Evolutionary conservation across 2,888 invertebrate genomes (phyloP).

Genomic region (Drosophila conformis): DNA sequence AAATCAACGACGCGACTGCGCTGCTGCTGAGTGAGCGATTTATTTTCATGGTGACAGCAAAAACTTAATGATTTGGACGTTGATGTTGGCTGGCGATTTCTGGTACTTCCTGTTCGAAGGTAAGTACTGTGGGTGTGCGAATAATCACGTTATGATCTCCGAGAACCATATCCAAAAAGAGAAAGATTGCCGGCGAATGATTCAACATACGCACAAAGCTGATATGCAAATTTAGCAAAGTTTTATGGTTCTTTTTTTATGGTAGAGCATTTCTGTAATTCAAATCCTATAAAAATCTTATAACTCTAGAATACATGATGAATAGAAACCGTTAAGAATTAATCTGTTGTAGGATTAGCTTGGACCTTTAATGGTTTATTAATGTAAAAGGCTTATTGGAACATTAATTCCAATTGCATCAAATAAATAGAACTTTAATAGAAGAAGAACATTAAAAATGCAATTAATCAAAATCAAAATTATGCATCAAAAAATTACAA

Average conservation of each 20-base stretch:
- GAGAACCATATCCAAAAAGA: constrained; percentile 49
- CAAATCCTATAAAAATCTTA: constrained; percentile 3
- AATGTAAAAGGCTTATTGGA: neutral
- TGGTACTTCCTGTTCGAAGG: constrained; percentile 71
- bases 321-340: neutral
- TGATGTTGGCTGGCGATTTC: constrained; percentile 58
- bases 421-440: neutral
- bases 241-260: constrained; percentile 38
- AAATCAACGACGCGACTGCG: constrained; percentile 51
- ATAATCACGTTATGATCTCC: constrained; percentile 40
- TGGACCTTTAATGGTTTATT: neutral
- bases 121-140: constrained; percentile 73
- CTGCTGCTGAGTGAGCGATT: constrained; percentile 51
- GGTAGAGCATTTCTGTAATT: constrained; percentile 11
- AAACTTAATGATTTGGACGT: constrained; percentile 51
- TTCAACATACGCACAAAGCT: constrained; percentile 1
- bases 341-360: neutral
- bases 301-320: neutral
- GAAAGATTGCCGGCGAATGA: constrained; percentile 55
- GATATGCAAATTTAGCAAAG: constrained; percentile 25
- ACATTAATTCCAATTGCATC: neutral
- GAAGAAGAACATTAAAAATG: neutral
- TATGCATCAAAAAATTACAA: neutral
- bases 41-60: constrained; percentile 74
- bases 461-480: neutral